These are phyloP conservation scores for Orthonyx spaldingii DNA, from an alignment of 2,113 vertebrate genomes.

Conservation along the genomic window DNA sequence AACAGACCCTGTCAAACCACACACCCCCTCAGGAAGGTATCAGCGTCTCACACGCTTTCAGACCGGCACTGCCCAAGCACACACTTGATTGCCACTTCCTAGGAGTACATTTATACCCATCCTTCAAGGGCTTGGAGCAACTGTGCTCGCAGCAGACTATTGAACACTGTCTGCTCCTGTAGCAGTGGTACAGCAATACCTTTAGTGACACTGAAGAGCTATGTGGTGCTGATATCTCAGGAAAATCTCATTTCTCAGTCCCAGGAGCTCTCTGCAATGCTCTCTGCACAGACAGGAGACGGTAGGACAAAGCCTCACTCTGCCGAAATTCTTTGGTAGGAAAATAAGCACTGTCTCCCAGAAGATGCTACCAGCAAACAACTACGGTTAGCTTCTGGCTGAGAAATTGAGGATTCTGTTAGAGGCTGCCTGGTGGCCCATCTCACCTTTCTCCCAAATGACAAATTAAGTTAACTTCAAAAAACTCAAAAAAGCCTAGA, in stretches of 20 bases:
- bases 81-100: background rate
- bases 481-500: background rate
- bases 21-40: background rate
- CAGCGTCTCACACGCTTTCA: background rate
- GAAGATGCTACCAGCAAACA: background rate
- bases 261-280: background rate
- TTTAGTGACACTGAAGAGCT: background rate
- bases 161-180: background rate
- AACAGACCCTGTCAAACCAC: background rate
- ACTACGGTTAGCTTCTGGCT: background rate
- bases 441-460: background rate
- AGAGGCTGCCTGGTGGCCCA: background rate
- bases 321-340: background rate
- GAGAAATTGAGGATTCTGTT: background rate
- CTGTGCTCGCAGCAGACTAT: background rate
- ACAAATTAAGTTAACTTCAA: background rate
- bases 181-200: background rate
- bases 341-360: background rate
- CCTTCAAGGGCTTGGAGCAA: background rate
- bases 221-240: rapidly evolving
- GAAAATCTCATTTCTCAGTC: background rate
- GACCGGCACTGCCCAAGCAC: background rate
- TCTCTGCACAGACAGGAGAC: background rate
- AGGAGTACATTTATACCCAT: background rate
- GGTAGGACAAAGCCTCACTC: background rate